Evolutionary conservation across 2,797 vertebrate species (phyloP), one percentile per base, ranked within the genome.

Genomic region (Phylloscopus collybita): DNA sequence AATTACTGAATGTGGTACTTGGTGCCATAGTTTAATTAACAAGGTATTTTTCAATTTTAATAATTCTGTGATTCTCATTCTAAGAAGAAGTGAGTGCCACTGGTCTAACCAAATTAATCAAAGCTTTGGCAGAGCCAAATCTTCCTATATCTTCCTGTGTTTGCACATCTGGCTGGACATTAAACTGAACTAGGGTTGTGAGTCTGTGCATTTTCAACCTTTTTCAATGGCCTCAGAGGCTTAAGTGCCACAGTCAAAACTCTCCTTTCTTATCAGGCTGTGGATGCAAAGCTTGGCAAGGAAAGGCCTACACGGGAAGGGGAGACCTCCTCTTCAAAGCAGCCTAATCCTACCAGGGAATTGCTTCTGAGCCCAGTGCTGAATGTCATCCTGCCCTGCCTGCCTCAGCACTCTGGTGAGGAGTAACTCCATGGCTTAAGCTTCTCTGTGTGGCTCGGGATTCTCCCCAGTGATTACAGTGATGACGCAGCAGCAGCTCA

Each of bases 401-500:
- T 0, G 0, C 49, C 62, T 73, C 73, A 81, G 73, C 76, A 66
- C 70, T 80, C 64, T 59, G 56, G 4, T 29, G 40, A 85, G 88
- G 86, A 76, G 27, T 14, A 47, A 38, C 79, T 83, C 4, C 1
- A 44, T 29, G 57, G 64, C 53, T 95, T 76, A 59, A 82, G 29
- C 76, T 62, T 87, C 84, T 94, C 70, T 59, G 53, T 62, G 64
- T 88, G 86, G 54, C 85, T 95, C 0, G 49, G 59, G 66, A 56
- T 90, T 75, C 53, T 94, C 79, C 57, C 73, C 21, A 16, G 3
- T 76, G 94, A 80, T 36, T 91, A 53, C 56, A 72, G 69, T 0
- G 16, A 59, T 95, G 95, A 96, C 1, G 14, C 73, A 90, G 84
- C 88, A 59, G 80, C 65, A 59, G 64, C 86, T 96, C 93, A 94